Evolutionary conservation across 2,797 vertebrate species (phyloP).

Genomic region (Phataginus tricuspis): DNA sequence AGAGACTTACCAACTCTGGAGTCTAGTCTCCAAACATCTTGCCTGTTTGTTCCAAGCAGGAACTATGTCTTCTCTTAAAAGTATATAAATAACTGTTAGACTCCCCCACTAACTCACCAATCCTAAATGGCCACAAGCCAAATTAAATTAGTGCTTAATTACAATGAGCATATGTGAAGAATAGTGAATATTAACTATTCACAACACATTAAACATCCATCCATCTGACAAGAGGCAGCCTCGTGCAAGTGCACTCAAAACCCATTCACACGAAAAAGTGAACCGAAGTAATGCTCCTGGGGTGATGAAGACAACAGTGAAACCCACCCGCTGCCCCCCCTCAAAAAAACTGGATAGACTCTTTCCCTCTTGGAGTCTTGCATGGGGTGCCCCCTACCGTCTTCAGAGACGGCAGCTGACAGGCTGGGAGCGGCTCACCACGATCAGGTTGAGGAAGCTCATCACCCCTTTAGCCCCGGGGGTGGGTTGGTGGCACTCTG

Average conservation of each 20-base stretch:
- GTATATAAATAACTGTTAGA: neutral
- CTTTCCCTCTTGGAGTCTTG: neutral
- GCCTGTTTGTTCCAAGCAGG: neutral
- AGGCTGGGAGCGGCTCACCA: neutral
- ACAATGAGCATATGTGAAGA: accelerated
- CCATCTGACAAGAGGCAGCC: neutral
- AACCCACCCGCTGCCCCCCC: accelerated
- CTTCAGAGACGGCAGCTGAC: neutral
- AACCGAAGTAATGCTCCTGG: neutral
- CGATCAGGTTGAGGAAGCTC: neutral
- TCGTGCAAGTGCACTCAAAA: neutral
- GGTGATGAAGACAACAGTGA: neutral
- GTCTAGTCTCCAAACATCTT: neutral
- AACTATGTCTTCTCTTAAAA: neutral
- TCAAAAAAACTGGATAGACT: neutral
- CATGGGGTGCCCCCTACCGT: accelerated
- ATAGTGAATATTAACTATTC: neutral
- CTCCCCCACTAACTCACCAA: neutral
- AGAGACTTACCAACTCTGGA: neutral
- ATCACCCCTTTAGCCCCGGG: neutral
- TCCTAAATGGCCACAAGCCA: neutral
- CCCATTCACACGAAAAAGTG: neutral
- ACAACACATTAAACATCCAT: neutral
- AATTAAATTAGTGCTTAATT: neutral
- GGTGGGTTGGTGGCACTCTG: neutral